Conservation (phyloP, 2,888 invertebrate genomes). For the Microctonus aethiopoides region DNA sequence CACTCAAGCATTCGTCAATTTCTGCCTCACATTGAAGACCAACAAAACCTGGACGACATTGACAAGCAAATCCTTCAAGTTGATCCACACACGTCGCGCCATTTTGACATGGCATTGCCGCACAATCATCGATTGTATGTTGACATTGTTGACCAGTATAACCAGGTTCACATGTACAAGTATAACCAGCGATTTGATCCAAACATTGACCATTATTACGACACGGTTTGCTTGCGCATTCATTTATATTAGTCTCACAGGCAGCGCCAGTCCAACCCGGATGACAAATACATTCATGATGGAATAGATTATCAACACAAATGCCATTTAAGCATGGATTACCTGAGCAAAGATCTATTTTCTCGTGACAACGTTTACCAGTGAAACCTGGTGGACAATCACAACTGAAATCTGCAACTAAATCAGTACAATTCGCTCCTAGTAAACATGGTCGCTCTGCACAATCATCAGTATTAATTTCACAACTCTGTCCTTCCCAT, state of each 20-base stretch:
- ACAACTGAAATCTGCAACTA: constrained; percentile 94
- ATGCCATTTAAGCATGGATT: constrained; percentile 94
- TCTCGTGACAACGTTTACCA: constrained; percentile 95
- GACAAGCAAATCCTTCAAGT: constrained; percentile 90
- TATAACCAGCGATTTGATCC: constrained; percentile 85
- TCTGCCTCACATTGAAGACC: constrained; percentile 94
- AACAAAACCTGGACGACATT: constrained; percentile 92
- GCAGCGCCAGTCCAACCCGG: constrained; percentile 89
- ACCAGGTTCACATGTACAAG: constrained; percentile 92
- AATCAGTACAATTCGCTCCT: constrained; percentile 92
- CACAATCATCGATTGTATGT: constrained; percentile 92
- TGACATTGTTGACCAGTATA: constrained; percentile 94
- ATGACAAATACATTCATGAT: constrained; percentile 89
- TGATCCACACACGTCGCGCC: constrained; percentile 90
- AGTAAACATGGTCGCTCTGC: constrained; percentile 91
- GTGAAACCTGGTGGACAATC: constrained; percentile 94
- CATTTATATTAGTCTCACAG: constrained; percentile 92
- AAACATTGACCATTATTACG: constrained; percentile 92
- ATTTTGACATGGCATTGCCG: constrained; percentile 90
- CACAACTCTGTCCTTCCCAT: constrained; percentile 97
- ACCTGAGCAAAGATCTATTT: constrained; percentile 90
- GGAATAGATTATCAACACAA: constrained; percentile 89
- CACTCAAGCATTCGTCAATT: constrained; percentile 90
- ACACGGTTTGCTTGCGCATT: constrained; percentile 90
- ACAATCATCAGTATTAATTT: constrained; percentile 93